A percentile compares a stretch with the other conserved stretches of the same genome.
phyloP scores from a whole-genome alignment of 2,797 vertebrate genomes.

The Propithecus deckenii region DNA sequence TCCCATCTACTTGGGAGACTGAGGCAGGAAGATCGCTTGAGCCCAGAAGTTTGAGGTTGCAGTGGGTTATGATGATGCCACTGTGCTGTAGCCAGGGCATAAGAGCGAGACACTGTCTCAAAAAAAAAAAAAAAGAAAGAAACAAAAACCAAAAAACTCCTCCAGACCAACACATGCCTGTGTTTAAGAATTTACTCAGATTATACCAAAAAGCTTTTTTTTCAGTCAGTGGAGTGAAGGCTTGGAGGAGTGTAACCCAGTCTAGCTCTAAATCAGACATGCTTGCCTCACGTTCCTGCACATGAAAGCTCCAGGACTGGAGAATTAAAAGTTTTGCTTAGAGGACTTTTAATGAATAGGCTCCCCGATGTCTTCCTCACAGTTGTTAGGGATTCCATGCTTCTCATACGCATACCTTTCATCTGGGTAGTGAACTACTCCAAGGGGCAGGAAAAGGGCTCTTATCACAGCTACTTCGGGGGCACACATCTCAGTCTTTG shows the following conservation, averaged over 20 bases:
- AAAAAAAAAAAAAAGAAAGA: too few relatives aligned
- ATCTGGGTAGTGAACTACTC: background rate
- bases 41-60: background rate
- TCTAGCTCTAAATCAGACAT: background rate
- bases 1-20: background rate
- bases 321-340: background rate
- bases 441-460: background rate
- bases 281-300: background rate
- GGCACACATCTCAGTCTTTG: background rate
- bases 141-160: too few relatives aligned
- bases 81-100: background rate
- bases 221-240: background rate
- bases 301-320: background rate
- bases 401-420: background rate
- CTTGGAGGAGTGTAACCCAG: too few relatives aligned
- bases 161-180: background rate
- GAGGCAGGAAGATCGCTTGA: background rate
- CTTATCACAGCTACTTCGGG: background rate
- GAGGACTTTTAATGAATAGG: background rate
- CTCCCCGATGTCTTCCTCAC: background rate
- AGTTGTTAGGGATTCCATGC: background rate
- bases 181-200: background rate
- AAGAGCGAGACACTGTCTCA: background rate
- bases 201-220: background rate
- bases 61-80: background rate